These are phyloP conservation scores for Protobothrops mucrosquamatus DNA, from an alignment of 2,113 vertebrate genomes.

Conservation along the genomic window DNA sequence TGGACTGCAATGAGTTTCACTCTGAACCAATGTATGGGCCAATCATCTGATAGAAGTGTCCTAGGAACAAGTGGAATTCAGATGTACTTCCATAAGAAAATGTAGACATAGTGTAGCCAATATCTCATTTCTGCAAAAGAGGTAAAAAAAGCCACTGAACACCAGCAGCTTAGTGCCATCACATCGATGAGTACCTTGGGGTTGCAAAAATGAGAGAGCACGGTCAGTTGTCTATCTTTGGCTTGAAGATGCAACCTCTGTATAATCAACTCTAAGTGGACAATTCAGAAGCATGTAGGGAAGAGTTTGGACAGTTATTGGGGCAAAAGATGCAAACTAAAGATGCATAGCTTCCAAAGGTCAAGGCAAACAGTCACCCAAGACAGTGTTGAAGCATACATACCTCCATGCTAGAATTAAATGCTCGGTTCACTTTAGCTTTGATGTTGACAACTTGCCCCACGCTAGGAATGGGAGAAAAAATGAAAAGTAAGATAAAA, in stretches of 20 bases:
- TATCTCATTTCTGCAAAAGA: background rate
- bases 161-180: background rate
- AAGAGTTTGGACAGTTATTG: background rate
- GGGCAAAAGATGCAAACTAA: background rate
- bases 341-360: background rate
- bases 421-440: slow-evolving; percentile 97
- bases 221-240: background rate
- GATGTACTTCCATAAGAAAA: background rate
- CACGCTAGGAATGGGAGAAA: slow-evolving; percentile 70
- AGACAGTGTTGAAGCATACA: slow-evolving; percentile 33
- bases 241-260: background rate
- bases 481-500: slow-evolving; percentile 5
- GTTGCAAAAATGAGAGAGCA: background rate
- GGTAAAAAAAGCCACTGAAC: background rate
- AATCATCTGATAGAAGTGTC: background rate
- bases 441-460: slow-evolving; percentile 96
- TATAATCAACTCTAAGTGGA: background rate
- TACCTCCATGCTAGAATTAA: slow-evolving; percentile 98
- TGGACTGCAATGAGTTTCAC: background rate
- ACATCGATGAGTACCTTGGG: background rate
- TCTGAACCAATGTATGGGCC: background rate
- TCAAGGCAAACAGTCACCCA: background rate
- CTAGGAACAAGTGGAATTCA: background rate
- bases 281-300: background rate
- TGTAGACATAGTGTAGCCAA: background rate